Conservation (phyloP, 2,113 vertebrate genomes). For the Dromiciops gliroides region DNA sequence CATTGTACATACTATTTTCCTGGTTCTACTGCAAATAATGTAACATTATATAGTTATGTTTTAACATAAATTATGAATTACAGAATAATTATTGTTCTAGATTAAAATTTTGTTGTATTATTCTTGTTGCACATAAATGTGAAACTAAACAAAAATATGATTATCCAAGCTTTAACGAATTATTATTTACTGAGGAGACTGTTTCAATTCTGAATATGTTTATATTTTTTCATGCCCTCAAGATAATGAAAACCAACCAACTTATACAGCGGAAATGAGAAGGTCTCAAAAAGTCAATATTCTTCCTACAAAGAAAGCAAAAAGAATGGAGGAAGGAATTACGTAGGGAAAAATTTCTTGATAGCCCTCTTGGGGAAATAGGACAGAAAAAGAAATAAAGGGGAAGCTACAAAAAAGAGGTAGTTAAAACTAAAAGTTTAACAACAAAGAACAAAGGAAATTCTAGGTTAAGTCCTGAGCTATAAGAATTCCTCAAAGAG, state of each 20-base stretch:
- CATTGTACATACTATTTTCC: neutral
- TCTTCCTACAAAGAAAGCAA: neutral
- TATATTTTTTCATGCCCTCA: neutral
- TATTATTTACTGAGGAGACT: neutral
- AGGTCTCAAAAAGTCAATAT: neutral
- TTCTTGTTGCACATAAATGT: neutral
- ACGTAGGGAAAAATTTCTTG: neutral
- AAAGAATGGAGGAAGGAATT: neutral
- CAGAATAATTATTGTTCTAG: neutral
- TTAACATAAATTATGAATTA: neutral
- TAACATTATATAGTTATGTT: neutral
- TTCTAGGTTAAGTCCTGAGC: neutral
- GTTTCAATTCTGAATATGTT: neutral
- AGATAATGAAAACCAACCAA: neutral
- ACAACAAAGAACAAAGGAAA: neutral
- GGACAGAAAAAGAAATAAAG: neutral
- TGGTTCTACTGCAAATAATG: neutral
- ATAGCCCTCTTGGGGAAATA: neutral
- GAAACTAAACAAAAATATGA: neutral
- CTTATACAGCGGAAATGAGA: neutral
- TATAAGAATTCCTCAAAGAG: neutral
- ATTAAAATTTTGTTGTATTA: neutral
- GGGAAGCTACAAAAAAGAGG: neutral
- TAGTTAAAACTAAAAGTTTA: neutral
- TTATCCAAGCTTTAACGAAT: neutral